These are phyloP conservation scores for Syritta pipiens DNA, from an alignment of 2,888 invertebrate species.

Conservation along the genomic window DNA sequence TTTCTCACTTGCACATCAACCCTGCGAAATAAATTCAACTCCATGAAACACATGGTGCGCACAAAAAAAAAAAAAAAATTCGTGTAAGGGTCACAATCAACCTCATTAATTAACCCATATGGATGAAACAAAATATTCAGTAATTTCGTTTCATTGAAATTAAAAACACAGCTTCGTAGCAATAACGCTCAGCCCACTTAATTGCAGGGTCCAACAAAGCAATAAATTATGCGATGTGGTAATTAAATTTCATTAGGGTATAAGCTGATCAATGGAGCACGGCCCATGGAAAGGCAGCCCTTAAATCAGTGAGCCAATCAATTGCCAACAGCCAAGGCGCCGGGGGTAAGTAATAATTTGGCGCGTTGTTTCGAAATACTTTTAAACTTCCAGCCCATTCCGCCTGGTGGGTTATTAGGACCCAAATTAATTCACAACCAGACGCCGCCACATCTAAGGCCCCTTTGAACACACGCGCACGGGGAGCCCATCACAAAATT, in stretches of 20 bases:
- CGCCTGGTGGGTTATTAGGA: background rate
- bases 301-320: slow-evolving; percentile 56
- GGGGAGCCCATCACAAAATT: slow-evolving; percentile 12
- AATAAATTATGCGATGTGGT: slow-evolving; percentile 53
- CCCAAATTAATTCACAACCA: slow-evolving; percentile 40
- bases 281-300: slow-evolving; percentile 28
- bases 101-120: background rate
- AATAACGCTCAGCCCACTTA: slow-evolving; percentile 13
- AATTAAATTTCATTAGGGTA: slow-evolving; percentile 60
- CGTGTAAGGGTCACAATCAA: too few species aligned
- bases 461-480: background rate
- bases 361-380: slow-evolving; percentile 39
- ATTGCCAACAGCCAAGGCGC: too few species aligned
- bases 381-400: slow-evolving; percentile 34
- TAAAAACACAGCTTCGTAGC: too few species aligned
- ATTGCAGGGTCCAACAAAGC: slow-evolving; percentile 21
- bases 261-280: slow-evolving; percentile 52
- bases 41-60: background rate
- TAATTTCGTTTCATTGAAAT: slow-evolving; percentile 6
- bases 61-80: too few species aligned
- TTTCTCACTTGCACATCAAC: background rate
- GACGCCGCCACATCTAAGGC: background rate
- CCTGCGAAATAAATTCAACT: background rate
- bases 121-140: background rate
- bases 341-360: too few species aligned